These are phyloP conservation scores for Babyrousa celebensis DNA, from an alignment of 2,797 vertebrate genomes.

Conservation along the genomic window DNA sequence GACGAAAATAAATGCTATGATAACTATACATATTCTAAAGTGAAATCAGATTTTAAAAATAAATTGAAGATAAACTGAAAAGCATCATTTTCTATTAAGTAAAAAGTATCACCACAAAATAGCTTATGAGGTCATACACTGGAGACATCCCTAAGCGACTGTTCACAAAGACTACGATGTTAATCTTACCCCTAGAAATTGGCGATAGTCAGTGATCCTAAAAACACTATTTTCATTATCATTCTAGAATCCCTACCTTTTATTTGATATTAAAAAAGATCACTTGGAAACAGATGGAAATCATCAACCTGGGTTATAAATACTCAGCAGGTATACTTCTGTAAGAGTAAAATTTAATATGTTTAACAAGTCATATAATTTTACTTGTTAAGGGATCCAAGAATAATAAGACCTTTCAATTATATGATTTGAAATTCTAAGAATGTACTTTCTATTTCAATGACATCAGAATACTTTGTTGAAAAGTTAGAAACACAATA, in stretches of 20 bases:
- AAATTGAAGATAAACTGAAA: slow-evolving; percentile 25
- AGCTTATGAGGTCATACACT: background rate
- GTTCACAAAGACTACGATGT: background rate
- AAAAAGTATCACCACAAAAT: background rate
- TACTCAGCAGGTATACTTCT: background rate
- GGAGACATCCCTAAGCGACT: background rate
- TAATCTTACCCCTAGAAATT: background rate
- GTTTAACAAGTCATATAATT: background rate
- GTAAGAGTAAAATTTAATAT: slow-evolving; percentile 1
- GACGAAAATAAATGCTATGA: background rate
- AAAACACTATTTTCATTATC: slow-evolving; percentile 14
- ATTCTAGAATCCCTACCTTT: background rate
- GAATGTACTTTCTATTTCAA: slow-evolving; percentile 47
- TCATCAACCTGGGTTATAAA: background rate
- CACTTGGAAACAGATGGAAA: background rate
- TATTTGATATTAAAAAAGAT: slow-evolving; percentile 39
- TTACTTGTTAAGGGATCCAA: background rate
- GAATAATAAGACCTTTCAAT: background rate
- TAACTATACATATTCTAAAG: background rate
- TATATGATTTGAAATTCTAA: slow-evolving; percentile 18
- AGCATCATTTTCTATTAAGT: background rate
- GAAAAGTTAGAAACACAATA: slow-evolving; percentile 78
- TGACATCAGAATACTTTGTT: slow-evolving; percentile 69
- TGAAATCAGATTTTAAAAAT: slow-evolving; percentile 23
- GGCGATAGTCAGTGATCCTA: background rate